Evolutionary conservation across 2,888 invertebrate species (phyloP), one percentile per base, ranked within the genome.

Genomic region (Agriopis aurantiaria): DNA sequence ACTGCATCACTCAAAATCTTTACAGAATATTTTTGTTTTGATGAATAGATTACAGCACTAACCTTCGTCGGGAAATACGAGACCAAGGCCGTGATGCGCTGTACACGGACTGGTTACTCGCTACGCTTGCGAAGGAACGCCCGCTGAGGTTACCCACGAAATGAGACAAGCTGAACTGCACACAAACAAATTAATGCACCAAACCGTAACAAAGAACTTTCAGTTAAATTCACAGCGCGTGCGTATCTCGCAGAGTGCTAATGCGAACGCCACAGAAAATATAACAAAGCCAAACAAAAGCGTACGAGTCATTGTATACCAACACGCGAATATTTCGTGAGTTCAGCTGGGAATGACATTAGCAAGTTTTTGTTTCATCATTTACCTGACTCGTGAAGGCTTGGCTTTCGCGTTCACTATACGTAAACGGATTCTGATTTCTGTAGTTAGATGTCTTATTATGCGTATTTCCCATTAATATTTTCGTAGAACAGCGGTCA

Each of bases 1-100:
- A 64, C 40, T 46, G 56, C 51, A 55, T 53, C 23, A 40, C 6
- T 51, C 49, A 59, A 45, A 43, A 57, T 56, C 40, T 46, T 55
- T 33, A 64, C 17, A 56, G 49, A 46, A 46, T 65, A 46, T 67
- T 68, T 64, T 80, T 82, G 82, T 84, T 83, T 80, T 82, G 82
- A 81, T 79, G 77, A 81, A 81, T 78, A 82, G 73, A 78, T 74
- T 75, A 79, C 75, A 82, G 74, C 76, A 88, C 91, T 91, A 88
- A 96, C 96, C 96, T 96, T 93, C 95, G 95, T 83, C 96, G 90
- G 81, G 96, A 96, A 81, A 95, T 91, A 81, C 96, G 95, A 82
- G 96, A 96, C 96, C 96, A 96, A 85, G 96, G 96, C 84, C 95
- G 95, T 78, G 95, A 95, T 85, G 95, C 93, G 87, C 96, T 96